Percentiles rank a stretch among this genome's conserved stretches.
phyloP scores from a whole-genome alignment of 2,113 vertebrate genomes.

The Heptranchias perlo region DNA sequence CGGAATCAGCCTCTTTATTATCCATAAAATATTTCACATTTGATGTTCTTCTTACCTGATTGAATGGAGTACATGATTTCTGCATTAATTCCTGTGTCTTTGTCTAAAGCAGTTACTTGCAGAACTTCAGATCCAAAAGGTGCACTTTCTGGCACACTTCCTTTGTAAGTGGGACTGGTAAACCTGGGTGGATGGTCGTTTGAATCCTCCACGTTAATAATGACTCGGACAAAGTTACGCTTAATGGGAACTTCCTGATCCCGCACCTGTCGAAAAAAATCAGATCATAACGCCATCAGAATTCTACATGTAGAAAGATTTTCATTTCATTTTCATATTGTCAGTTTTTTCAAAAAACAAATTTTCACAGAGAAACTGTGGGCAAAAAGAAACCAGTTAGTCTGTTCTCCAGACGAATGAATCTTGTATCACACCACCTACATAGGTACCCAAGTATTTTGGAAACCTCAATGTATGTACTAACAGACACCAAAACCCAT shows the following conservation, averaged over 20 bases:
- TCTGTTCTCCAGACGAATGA: not conserved
- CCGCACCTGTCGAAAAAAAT: constrained; percentile 64
- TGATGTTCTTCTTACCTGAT: constrained; percentile 61
- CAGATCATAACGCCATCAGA: not conserved
- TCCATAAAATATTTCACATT: not conserved
- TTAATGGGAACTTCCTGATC: constrained; percentile 91
- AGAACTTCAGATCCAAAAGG: constrained; percentile 67
- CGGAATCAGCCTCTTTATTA: not conserved
- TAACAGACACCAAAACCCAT: not conserved
- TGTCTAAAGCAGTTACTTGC: constrained; percentile 77
- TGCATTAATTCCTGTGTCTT: constrained; percentile 76
- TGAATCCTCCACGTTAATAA: constrained; percentile 70
- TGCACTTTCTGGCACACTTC: constrained; percentile 59
- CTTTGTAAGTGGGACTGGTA: constrained; percentile 69
- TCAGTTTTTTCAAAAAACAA: not conserved
- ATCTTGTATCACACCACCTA: not conserved
- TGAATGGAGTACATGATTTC: constrained; percentile 80
- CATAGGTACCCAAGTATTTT: not conserved
- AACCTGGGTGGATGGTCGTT: constrained; percentile 82
- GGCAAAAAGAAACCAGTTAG: not conserved
- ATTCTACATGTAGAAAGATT: not conserved
- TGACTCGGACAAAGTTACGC: constrained; percentile 79
- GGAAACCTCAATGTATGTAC: no score
- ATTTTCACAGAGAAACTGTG: not conserved
- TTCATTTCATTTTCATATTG: not conserved